Evolutionary conservation across 2,797 vertebrate species (phyloP), one percentile per base, ranked within the genome.

Genomic region (Sternotherus odoratus): DNA sequence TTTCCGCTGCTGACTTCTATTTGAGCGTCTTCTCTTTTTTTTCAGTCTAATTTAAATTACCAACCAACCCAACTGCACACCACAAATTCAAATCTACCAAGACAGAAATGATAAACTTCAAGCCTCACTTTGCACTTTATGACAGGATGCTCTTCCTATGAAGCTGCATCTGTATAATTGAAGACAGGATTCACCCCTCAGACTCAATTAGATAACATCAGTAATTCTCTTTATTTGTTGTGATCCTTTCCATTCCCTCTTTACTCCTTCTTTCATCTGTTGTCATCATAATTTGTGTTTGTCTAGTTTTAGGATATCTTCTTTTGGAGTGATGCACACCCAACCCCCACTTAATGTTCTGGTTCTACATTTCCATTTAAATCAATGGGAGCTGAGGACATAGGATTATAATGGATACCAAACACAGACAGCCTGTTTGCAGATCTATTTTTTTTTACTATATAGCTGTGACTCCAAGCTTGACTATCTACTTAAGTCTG

Each of bases 401-500:
- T n/a, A 89, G 74, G 72, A 79, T 87, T 94, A 23, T 5, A 75
- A 63, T 79, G 91, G 91, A 69, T 91, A 51, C 48, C 89, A 86
- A 92, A 39, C 69, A 11, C 39, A 84, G 69, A 17, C 72, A 51
- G 82, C 77, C 91, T 83, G 81, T 54, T 83, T 94, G 93, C 86
- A 90, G 90, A 87, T 84, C 86, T 89, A 1, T 77, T 88, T 91
- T 77, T 88, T 91, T 92, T 91, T 87, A 91, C 87, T 93, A 66
- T 26, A 84, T 46, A 94, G 80, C 87, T 94, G 77, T 39, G n/a
- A 23, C 19, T 36, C n/a, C 63, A 69, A 69, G n/a, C 33, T n/a
- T 39, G 19, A 39, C 63, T 69, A 11, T 23, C 93, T 96, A 94
- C 87, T 86, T 46, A 49, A 91, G 78, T 63, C 82, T 93, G 92